phyloP scores from a whole-genome alignment of 2,113 vertebrate species.

The Lethenteron camtschaticum region DNA sequence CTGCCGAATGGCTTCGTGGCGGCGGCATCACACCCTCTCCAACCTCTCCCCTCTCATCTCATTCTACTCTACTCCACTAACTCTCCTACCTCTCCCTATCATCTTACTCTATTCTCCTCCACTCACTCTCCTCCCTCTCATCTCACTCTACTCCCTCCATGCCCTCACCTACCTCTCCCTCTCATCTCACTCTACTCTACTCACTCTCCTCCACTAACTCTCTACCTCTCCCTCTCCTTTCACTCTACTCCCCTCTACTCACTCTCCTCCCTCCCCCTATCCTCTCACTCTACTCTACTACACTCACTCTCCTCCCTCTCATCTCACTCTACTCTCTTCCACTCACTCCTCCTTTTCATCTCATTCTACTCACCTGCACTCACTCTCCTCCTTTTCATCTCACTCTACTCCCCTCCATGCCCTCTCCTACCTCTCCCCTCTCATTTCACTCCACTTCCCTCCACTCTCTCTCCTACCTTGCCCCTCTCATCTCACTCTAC shows the following conservation, averaged over 20 bases:
- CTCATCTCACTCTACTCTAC: neutral
- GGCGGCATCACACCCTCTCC: neutral
- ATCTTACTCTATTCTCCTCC: neutral
- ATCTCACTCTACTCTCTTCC: neutral
- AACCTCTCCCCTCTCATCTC: neutral
- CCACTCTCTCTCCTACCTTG: neutral
- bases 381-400: neutral
- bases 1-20: no score
- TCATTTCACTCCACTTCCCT: neutral
- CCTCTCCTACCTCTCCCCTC: neutral
- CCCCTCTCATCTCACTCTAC: neutral
- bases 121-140: neutral
- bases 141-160: neutral
- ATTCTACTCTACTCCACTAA: neutral
- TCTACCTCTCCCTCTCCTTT: neutral
- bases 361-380: neutral
- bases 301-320: neutral
- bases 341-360: neutral
- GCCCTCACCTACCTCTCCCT: neutral
- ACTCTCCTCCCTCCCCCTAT: neutral
- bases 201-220: neutral
- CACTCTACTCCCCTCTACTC: neutral
- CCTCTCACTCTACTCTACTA: neutral
- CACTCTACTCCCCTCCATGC: neutral
- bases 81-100: neutral